Evolutionary conservation across 2,888 invertebrate genomes (phyloP).

Genomic region (Serripes groenlandicus): DNA sequence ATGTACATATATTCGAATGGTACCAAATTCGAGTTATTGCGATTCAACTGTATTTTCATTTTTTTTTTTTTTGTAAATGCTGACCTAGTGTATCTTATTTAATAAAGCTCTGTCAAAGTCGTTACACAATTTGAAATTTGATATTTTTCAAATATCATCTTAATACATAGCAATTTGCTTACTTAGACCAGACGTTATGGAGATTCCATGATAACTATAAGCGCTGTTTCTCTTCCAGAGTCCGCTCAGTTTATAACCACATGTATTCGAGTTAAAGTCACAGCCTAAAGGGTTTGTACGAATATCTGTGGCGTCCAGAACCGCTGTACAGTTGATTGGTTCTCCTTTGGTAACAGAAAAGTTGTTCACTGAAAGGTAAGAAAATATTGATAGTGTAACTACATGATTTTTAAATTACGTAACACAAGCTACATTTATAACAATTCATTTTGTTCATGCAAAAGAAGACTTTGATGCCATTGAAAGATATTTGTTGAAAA

Average conservation of each 20-base stretch:
- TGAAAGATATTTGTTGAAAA: no score
- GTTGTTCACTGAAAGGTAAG: no score
- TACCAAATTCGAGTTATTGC: neutral
- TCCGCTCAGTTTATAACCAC: neutral
- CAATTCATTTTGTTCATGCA: no score
- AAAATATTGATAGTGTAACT: no score
- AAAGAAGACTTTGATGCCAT: no score
- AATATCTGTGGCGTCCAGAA: neutral
- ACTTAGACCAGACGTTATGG: neutral
- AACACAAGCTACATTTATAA: no score
- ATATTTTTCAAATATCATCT: neutral
- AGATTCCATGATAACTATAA: neutral
- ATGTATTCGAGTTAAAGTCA: neutral
- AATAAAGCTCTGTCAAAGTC: neutral
- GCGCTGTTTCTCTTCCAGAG: neutral
- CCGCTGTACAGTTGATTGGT: neutral
- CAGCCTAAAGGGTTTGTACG: conserved; percentile 3
- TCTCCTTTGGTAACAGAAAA: neutral
- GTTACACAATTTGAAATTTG: neutral
- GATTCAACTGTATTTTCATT: neutral
- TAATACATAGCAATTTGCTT: neutral
- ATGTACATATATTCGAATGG: neutral
- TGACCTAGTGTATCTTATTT: neutral
- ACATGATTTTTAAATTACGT: no score
- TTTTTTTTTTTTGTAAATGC: neutral